Evolutionary conservation across 1,140 invertebrate genomes (phyloP).

Genomic region (Drosophila tristis): DNA sequence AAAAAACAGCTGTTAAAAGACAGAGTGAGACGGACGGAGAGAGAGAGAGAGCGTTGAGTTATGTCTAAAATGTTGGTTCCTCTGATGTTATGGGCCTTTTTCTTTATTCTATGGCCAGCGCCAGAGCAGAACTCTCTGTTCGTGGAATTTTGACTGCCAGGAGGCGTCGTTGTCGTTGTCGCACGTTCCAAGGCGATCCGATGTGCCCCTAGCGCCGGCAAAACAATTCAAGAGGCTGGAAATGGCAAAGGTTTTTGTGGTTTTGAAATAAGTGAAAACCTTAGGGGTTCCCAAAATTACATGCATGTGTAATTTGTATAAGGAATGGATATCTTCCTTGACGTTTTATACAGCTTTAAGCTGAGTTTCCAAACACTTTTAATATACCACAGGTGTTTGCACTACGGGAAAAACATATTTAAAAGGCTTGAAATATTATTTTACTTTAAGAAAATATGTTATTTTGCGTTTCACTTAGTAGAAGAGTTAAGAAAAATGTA

Average conservation of each 20-base stretch:
- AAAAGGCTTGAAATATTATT: no score
- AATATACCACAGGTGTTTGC: no score
- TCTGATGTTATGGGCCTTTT: slow-evolving; percentile 36
- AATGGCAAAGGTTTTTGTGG: no score
- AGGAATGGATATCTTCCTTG: no score
- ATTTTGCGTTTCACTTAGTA: no score
- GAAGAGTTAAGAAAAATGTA: no score
- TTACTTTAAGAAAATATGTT: no score
- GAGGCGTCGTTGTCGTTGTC: slow-evolving; percentile 24
- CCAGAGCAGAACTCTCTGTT: slow-evolving; percentile 21
- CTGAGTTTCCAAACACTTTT: no score
- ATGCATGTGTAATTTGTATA: not conserved
- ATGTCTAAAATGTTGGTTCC: slow-evolving; percentile 35
- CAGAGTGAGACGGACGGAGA: not conserved
- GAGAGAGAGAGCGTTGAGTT: slow-evolving; percentile 46
- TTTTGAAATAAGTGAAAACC: no score
- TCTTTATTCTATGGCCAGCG: slow-evolving; percentile 5
- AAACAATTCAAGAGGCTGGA: slow-evolving; percentile 26
- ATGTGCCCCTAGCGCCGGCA: slow-evolving; percentile 52
- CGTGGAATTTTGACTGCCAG: slow-evolving; percentile 45
- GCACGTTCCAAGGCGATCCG: slow-evolving; percentile 34
- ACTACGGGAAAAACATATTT: no score
- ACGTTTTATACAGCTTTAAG: no score
- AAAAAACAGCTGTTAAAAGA: slow-evolving; percentile 68
- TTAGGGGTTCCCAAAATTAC: not conserved